phyloP scores from a whole-genome alignment of 2,797 vertebrate genomes.

The Eulemur rubriventer region DNA sequence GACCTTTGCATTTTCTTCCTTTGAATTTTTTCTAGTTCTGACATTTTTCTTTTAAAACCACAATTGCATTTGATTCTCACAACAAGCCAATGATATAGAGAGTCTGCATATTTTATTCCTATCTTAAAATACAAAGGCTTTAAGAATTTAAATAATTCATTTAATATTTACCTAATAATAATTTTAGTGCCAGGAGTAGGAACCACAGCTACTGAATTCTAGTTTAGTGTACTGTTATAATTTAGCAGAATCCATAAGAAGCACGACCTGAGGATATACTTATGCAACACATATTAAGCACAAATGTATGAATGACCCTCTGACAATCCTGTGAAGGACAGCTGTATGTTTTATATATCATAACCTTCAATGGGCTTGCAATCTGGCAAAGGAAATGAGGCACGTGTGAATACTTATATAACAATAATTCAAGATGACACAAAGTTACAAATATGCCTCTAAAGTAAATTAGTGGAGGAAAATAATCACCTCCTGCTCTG shows the following conservation, averaged over 20 bases:
- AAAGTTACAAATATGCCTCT: constrained; percentile 23
- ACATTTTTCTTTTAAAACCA: background rate
- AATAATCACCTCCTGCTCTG: background rate
- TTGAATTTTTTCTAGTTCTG: background rate
- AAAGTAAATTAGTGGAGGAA: background rate
- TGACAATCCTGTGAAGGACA: background rate
- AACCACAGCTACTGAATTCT: background rate
- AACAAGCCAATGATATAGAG: background rate
- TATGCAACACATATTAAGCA: background rate
- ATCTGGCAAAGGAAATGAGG: background rate
- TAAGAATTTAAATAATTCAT: background rate
- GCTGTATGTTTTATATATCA: background rate
- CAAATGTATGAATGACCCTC: background rate
- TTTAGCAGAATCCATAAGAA: background rate
- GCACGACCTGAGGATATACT: background rate
- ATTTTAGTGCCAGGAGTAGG: background rate
- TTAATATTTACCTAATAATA: background rate
- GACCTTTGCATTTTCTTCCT: background rate
- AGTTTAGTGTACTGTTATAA: background rate
- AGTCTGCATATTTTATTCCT: background rate
- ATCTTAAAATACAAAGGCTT: constrained; percentile 15
- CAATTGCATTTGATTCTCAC: background rate
- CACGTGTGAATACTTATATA: background rate
- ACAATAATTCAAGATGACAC: background rate
- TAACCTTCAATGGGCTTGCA: background rate